These are phyloP conservation scores for Diorhabda sublineata DNA, from an alignment of 1,140 invertebrate species.

Conservation along the genomic window DNA sequence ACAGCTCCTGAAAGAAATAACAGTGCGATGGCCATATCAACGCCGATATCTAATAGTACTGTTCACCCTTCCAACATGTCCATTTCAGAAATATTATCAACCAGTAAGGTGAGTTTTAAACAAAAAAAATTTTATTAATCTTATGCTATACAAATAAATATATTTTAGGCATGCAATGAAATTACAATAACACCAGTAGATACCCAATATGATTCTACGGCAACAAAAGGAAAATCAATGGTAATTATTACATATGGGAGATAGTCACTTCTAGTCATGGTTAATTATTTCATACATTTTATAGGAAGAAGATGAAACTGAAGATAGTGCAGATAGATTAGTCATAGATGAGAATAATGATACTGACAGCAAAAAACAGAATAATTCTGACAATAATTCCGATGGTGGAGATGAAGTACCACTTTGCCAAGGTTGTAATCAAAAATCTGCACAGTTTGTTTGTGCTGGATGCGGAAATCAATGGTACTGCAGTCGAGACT, in stretches of 20 bases:
- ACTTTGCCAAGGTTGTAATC: conserved; percentile 75
- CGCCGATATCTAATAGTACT: conserved; percentile 20
- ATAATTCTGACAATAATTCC: conserved; percentile 40
- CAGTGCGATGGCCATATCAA: conserved; percentile 19
- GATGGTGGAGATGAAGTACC: conserved; percentile 54
- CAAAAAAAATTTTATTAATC: background rate
- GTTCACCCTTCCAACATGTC: conserved; percentile 49
- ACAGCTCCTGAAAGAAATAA: conserved; percentile 59
- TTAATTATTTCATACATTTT: background rate
- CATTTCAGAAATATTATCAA: conserved; percentile 57
- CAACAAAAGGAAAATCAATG: conserved; percentile 29
- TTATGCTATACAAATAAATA: background rate
- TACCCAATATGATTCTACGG: conserved; percentile 35
- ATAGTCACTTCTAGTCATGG: background rate
- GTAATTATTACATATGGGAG: conserved; percentile 11
- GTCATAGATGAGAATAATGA: conserved; percentile 63
- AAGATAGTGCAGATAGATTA: conserved; percentile 52
- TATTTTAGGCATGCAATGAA: conserved; percentile 47
- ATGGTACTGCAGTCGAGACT: conserved; percentile 86
- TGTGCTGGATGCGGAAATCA: conserved; percentile 83
- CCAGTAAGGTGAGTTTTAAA: conserved; percentile 54
- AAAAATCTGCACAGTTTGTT: conserved; percentile 73
- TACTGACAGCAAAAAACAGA: conserved; percentile 44
- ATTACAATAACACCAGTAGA: conserved; percentile 57
- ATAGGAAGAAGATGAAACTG: conserved; percentile 56